Evolutionary conservation across 2,888 invertebrate genomes (phyloP).

Genomic region (Caenorhabditis becei): DNA sequence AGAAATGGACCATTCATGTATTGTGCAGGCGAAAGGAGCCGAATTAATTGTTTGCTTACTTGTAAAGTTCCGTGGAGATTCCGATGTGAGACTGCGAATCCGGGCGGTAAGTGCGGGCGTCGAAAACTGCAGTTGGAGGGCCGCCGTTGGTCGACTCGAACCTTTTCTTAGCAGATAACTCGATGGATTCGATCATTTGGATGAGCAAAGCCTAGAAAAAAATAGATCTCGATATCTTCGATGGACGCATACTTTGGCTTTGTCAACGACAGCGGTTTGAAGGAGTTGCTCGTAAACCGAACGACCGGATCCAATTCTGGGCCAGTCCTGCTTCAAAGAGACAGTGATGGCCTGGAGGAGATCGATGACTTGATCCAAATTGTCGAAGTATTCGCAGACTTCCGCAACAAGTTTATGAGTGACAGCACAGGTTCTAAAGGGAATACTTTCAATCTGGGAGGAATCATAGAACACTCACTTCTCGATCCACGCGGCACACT

Average conservation of each 20-base stretch:
- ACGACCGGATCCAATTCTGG: conserved; percentile 67
- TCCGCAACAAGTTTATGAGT: conserved; percentile 69
- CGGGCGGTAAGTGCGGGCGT: conserved; percentile 43
- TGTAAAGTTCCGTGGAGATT: conserved; percentile 51
- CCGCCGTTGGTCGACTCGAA: conserved; percentile 52
- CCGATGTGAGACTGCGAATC: conserved; percentile 61
- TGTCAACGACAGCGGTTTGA: conserved; percentile 61
- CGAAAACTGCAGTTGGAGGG: conserved; percentile 51
- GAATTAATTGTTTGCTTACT: conserved; percentile 29
- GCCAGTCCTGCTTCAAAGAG: conserved; percentile 74
- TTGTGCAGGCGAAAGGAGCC: neutral
- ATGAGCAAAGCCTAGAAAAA: conserved; percentile 33
- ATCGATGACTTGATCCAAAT: conserved; percentile 75
- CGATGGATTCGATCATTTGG: conserved; percentile 48
- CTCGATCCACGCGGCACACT: conserved; percentile 56
- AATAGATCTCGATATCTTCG: neutral
- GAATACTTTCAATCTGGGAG: neutral
- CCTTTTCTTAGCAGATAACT: conserved; percentile 30
- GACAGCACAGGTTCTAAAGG: conserved; percentile 68
- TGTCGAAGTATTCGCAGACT: conserved; percentile 77
- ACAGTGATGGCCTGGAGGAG: conserved; percentile 73
- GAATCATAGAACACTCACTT: conserved; percentile 17
- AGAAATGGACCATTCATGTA: neutral
- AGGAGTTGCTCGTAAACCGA: conserved; percentile 63
- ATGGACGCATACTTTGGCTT: conserved; percentile 63